These are phyloP conservation scores for Lepidonotus clava DNA, from an alignment of 2,888 invertebrate genomes.

Conservation along the genomic window DNA sequence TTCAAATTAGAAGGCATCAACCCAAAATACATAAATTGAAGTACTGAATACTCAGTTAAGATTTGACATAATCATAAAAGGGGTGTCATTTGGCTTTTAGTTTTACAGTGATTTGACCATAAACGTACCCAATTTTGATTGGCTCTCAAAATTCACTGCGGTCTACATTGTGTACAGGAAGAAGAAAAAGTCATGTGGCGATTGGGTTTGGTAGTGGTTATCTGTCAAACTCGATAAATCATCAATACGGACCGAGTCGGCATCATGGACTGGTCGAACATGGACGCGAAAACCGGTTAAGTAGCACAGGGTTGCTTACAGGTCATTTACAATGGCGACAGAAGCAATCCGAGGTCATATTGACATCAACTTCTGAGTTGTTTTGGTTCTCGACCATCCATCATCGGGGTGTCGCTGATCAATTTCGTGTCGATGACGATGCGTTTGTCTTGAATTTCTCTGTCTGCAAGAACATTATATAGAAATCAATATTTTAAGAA, in stretches of 20 bases:
- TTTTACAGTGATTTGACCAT: not conserved
- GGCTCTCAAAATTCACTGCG: not conserved
- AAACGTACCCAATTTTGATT: constrained; percentile 25
- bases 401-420: not conserved
- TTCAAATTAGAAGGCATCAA: no score
- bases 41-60: no score
- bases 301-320: not conserved
- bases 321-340: not conserved
- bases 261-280: not conserved
- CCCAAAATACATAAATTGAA: no score
- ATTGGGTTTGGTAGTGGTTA: not conserved
- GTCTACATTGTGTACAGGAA: not conserved
- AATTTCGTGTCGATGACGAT: not conserved
- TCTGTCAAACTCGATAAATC: not conserved
- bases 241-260: not conserved
- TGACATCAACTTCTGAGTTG: not conserved
- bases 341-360: no score
- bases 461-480: not conserved
- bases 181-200: constrained; percentile 35
- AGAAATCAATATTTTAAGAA: not conserved
- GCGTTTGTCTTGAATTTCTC: not conserved
- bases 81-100: not conserved
- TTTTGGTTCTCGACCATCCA: constrained; percentile 18
- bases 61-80: no score
- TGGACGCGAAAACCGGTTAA: not conserved